Evolutionary conservation across 2,888 invertebrate genomes (phyloP).

Genomic region (Xanthostigma xanthostigma): DNA sequence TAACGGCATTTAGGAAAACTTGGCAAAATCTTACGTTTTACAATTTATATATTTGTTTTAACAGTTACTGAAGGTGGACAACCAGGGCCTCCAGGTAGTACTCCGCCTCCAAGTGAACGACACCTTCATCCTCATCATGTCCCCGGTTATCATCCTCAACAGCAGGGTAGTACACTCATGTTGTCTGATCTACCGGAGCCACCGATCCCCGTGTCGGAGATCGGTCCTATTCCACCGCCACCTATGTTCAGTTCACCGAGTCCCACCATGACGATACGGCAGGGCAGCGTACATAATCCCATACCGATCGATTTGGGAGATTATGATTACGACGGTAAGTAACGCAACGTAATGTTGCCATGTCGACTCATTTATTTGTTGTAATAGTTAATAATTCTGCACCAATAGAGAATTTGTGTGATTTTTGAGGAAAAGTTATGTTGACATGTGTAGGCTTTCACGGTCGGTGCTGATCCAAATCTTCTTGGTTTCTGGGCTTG

Average conservation of each 20-base stretch:
- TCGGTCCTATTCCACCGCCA: slow-evolving; percentile 86
- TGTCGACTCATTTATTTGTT: background rate
- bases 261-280: slow-evolving; percentile 46
- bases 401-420: too few relatives aligned
- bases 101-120: slow-evolving; percentile 28
- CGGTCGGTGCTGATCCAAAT: too few relatives aligned
- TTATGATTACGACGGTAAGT: slow-evolving; percentile 50
- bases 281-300: slow-evolving; percentile 15
- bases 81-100: slow-evolving; percentile 27
- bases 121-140: slow-evolving; percentile 13
- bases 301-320: slow-evolving; percentile 29
- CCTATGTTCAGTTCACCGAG: slow-evolving; percentile 91
- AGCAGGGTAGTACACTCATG: slow-evolving; percentile 35
- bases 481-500: too few relatives aligned
- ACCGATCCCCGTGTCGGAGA: slow-evolving; percentile 81
- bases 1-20: too few relatives aligned
- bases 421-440: too few relatives aligned
- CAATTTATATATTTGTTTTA: slow-evolving; percentile 1
- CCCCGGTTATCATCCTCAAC: slow-evolving; percentile 11
- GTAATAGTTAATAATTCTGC: background rate
- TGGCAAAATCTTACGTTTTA: too few relatives aligned
- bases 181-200: slow-evolving; percentile 82
- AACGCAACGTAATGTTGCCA: background rate
- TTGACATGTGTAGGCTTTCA: too few relatives aligned
- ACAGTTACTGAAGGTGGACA: slow-evolving; percentile 35